Evolutionary conservation across 2,797 vertebrate species (phyloP).

Genomic region (Cossypha polioptera): DNA sequence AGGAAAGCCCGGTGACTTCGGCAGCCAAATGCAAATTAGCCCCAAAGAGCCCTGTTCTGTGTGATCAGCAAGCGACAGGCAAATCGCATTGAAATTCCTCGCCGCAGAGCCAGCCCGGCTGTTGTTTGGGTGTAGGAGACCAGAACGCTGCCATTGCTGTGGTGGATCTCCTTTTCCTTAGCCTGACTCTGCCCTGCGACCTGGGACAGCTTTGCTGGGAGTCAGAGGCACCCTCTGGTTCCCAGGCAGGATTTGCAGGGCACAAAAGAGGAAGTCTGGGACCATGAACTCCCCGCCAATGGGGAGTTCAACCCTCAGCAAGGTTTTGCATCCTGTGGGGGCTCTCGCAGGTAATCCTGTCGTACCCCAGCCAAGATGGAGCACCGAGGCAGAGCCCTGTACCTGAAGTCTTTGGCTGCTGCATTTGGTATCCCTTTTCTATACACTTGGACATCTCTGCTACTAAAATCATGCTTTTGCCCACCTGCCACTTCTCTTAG

Average conservation of each 20-base stretch:
- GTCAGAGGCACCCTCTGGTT: rapidly evolving
- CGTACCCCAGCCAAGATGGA: not conserved
- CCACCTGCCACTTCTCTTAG: not conserved
- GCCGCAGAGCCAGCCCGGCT: not conserved
- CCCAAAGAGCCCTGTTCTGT: not conserved
- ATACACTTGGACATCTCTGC: not conserved
- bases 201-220: not conserved
- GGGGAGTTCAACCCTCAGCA: not conserved
- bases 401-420: not conserved
- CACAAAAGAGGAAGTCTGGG: not conserved
- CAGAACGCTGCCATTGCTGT: not conserved
- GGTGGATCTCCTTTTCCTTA: not conserved
- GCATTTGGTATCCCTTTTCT: not conserved
- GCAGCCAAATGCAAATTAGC: slow-evolving; percentile 34
- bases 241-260: not conserved
- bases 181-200: not conserved
- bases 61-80: not conserved
- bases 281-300: not conserved
- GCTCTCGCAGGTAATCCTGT: not conserved
- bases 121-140: slow-evolving; percentile 40
- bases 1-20: not conserved
- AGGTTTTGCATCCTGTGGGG: not conserved
- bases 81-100: not conserved
- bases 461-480: not conserved
- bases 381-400: not conserved